These are phyloP conservation scores for Bombus sylvicola DNA, from an alignment of 1,140 invertebrate genomes.

Conservation along the genomic window DNA sequence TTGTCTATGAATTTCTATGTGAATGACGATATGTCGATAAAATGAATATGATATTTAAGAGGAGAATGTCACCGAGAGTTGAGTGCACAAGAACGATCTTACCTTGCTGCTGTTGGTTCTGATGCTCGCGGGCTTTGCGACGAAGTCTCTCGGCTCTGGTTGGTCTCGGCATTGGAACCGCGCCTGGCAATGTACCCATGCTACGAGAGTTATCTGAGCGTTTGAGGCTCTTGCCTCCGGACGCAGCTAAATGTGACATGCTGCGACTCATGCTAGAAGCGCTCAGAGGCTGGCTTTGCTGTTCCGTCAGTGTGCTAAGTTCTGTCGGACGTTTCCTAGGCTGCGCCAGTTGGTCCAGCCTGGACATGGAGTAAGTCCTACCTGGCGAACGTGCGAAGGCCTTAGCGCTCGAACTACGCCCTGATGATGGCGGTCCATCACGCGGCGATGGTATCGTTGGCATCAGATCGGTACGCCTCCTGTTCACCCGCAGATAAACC, in stretches of 20 bases:
- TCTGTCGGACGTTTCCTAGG: constrained; percentile 85
- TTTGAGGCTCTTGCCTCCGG: constrained; percentile 76
- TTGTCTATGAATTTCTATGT: too few relatives aligned
- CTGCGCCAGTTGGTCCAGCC: constrained; percentile 92
- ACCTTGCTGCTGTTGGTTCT: constrained; percentile 79
- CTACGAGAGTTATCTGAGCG: constrained; percentile 83
- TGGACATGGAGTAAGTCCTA: constrained; percentile 96
- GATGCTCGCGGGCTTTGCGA: constrained; percentile 82
- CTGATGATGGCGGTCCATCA: constrained; percentile 82
- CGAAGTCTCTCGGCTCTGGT: constrained; percentile 84
- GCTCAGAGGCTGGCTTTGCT: constrained; percentile 75
- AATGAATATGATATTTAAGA: neutral
- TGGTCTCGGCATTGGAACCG: constrained; percentile 79
- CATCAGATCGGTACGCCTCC: constrained; percentile 94
- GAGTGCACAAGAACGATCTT: constrained; percentile 77
- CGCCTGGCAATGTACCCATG: constrained; percentile 82
- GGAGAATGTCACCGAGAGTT: constrained; percentile 62
- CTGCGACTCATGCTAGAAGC: constrained; percentile 86
- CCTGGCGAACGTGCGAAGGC: constrained; percentile 88
- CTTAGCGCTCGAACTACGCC: constrained; percentile 83
- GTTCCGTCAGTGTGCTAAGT: constrained; percentile 83
- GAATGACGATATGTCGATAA: too few relatives aligned
- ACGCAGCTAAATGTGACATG: constrained; percentile 86
- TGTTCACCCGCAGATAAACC: constrained; percentile 88
- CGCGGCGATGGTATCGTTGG: constrained; percentile 92